Conservation (phyloP, 1,140 invertebrate species). For the Panonychus citri region DNA sequence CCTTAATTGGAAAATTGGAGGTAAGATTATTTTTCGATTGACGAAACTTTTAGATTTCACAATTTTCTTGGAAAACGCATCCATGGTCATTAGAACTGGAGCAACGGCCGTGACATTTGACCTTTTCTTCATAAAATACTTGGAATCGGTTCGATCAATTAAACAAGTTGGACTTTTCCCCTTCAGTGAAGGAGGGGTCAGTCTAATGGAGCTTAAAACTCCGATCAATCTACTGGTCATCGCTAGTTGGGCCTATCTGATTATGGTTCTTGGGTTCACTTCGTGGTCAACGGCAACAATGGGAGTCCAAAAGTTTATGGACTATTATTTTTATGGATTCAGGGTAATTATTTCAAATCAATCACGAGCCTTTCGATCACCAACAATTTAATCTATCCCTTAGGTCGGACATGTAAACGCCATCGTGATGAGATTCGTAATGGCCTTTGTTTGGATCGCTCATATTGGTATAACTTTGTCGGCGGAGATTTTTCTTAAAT, state of each 20-base stretch:
- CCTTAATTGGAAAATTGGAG: background rate
- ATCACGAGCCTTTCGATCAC: background rate
- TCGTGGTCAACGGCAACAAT: constrained; percentile 1
- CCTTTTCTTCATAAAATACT: background rate
- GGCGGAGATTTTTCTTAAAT: background rate
- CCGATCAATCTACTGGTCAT: background rate
- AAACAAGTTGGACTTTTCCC: background rate
- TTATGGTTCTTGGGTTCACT: background rate
- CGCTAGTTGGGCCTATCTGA: background rate
- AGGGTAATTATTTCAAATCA: background rate
- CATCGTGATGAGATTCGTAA: background rate
- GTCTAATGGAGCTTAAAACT: background rate
- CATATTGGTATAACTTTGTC: background rate
- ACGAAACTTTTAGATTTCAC: background rate
- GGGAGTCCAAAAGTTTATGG: background rate
- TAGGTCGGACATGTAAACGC: background rate
- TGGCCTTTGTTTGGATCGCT: background rate
- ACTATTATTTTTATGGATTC: constrained; percentile 2
- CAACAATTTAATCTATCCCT: background rate
- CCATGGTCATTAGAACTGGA: background rate
- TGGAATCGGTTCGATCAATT: background rate
- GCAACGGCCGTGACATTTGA: background rate
- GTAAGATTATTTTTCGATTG: background rate
- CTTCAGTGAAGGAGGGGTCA: background rate
- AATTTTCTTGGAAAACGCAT: background rate